Evolutionary conservation across 2,888 invertebrate species (phyloP).

Genomic region (Oscheius myriophilus): DNA sequence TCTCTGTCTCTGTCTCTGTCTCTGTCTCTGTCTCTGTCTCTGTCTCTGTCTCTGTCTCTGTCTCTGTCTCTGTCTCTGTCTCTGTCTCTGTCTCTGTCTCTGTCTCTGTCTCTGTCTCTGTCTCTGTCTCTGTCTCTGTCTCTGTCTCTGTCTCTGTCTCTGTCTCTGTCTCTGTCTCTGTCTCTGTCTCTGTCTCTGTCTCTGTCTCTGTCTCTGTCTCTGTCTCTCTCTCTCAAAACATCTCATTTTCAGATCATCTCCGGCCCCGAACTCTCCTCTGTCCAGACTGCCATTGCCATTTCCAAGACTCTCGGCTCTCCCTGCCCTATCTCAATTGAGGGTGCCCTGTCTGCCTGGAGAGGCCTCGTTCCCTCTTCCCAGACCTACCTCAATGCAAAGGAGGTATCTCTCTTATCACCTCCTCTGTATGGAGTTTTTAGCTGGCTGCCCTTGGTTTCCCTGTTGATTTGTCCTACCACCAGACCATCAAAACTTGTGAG

Average conservation of each 20-base stretch:
- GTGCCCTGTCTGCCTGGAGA: slow-evolving; percentile 9
- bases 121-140: too few relatives aligned
- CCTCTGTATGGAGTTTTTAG: too few relatives aligned
- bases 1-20: not conserved
- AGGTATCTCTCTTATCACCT: slow-evolving; percentile 1
- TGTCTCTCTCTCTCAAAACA: too few relatives aligned
- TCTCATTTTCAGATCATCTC: slow-evolving; percentile 7
- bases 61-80: too few relatives aligned
- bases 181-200: too few relatives aligned
- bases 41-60: not conserved
- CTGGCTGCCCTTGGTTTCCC: too few relatives aligned
- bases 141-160: not conserved
- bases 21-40: too few relatives aligned
- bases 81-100: too few relatives aligned
- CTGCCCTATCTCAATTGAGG: slow-evolving; percentile 13
- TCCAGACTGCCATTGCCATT: slow-evolving; percentile 24
- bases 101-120: not conserved
- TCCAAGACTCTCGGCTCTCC: slow-evolving; percentile 3
- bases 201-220: not conserved
- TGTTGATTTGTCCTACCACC: too few relatives aligned
- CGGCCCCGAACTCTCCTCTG: slow-evolving; percentile 13
- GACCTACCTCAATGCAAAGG: not conserved
- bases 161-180: not conserved
- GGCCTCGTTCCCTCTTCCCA: slow-evolving; percentile 1
- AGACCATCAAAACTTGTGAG: too few relatives aligned